phyloP scores from a whole-genome alignment of 2,113 vertebrate genomes.

The Sapajus apella region DNA sequence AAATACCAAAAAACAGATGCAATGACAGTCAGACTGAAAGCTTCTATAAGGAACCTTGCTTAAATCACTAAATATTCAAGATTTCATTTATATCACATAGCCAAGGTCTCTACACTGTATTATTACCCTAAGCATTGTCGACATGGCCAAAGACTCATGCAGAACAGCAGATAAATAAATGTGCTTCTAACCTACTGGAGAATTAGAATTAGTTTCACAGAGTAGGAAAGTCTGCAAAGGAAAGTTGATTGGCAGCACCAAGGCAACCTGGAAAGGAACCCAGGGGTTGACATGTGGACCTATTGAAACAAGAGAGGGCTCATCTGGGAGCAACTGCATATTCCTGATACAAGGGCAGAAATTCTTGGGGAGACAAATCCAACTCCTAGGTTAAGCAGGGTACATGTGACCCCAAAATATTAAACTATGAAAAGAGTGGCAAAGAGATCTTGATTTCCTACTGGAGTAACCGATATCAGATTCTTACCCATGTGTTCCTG shows the following conservation, averaged over 20 bases:
- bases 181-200: background rate
- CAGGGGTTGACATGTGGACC: background rate
- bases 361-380: background rate
- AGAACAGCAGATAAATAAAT: background rate
- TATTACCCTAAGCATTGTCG: background rate
- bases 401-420: background rate
- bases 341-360: background rate
- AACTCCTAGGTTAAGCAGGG: background rate
- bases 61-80: constrained; percentile 21
- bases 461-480: background rate
- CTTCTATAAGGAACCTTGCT: constrained; percentile 7
- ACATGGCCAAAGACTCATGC: background rate
- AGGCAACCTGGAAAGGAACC: background rate
- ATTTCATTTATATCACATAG: background rate
- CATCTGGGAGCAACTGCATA: background rate
- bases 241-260: background rate
- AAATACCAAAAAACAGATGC: background rate
- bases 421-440: background rate
- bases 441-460: background rate
- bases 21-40: background rate
- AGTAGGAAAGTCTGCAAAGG: background rate
- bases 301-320: background rate
- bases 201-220: constrained; percentile 29
- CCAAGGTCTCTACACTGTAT: background rate
- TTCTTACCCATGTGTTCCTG: background rate